Base-by-base conservation (phyloP, 2,797 vertebrate genomes). In the Gallirallus australis region DNA sequence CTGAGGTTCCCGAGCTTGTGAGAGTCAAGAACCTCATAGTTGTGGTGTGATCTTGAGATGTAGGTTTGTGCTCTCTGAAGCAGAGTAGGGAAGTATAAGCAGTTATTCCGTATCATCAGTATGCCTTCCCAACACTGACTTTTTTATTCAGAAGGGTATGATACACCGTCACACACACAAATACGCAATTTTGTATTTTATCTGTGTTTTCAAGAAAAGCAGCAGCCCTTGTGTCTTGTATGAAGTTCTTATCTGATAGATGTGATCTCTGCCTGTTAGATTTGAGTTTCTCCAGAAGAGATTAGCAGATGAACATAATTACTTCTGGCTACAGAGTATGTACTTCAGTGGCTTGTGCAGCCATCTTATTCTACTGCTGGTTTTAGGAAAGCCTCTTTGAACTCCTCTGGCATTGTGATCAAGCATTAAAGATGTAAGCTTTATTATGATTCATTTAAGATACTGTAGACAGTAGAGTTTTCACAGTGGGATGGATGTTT, bases 321-420 rank as follows among this genome's bases (percentile, higher is more conserved):
- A 90, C 90, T 94, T 70, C 56, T 96, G 94, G 81, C 90, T 95
- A 79, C 88, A 90, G 89, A 95, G 75, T 20, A 66, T 56, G 60
- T 70, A 75, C 66, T 93, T 94, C 66, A 66, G 66, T 54, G 81
- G 47, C 64, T 86, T 93, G 63, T 19, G 20, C 65, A 92, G 77
- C 48, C 20, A 10, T 42, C 0, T 0, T 75, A 31, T 81, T 78
- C 54, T n/a, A 37, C 72, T 89, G 80, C 37, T 23, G 45, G 27
- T 76, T 96, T 90, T 94, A 82, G 59, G 65, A 56, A 79, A 64
- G 63, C 53, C 48, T 82, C 56, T 94, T 94, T 86, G 75, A 90
- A 88, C 76, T 94, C 33, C 65, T 86, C 73, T 71, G 71, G 66
- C 64, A 53, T 83, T 79, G 45, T 83, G 65, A 94, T 93, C 37